Conservation (phyloP, 1,140 invertebrate species). For the Temnothorax longispinosus region DNA sequence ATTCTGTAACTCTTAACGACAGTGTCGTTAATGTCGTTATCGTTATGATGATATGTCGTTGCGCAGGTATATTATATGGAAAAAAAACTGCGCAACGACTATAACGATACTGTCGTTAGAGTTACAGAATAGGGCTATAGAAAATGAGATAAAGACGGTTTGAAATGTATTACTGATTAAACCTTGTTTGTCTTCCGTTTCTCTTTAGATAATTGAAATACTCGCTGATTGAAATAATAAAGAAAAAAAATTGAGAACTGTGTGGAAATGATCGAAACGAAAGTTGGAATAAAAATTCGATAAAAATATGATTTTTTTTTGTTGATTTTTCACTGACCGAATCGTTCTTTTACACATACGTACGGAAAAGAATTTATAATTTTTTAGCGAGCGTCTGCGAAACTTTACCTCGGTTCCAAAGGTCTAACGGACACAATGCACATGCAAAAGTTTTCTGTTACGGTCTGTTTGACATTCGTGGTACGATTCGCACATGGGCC, state of each 20-base stretch:
- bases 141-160: neutral
- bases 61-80: too few species aligned
- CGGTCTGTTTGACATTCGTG: conserved; percentile 53
- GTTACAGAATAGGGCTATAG: too few species aligned
- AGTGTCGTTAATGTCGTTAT: too few species aligned
- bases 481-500: conserved; percentile 38
- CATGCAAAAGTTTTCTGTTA: conserved; percentile 29
- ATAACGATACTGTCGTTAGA: too few species aligned
- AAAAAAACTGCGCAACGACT: too few species aligned
- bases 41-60: too few species aligned
- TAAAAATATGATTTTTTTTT: neutral
- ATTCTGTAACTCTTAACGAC: too few species aligned
- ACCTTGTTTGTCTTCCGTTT: neutral
- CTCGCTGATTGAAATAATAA: neutral
- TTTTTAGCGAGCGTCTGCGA: conserved; percentile 42
- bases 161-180: neutral
- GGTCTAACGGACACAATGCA: conserved; percentile 38
- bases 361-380: neutral
- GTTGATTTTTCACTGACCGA: neutral
- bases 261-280: neutral
- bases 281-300: neutral
- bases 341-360: neutral
- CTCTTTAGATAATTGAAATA: neutral
- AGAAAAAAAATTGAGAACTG: neutral
- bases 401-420: conserved; percentile 9